Evolutionary conservation across 2,113 vertebrate species (phyloP), one percentile per base, ranked within the genome.

Genomic region (Percina caprodes): DNA sequence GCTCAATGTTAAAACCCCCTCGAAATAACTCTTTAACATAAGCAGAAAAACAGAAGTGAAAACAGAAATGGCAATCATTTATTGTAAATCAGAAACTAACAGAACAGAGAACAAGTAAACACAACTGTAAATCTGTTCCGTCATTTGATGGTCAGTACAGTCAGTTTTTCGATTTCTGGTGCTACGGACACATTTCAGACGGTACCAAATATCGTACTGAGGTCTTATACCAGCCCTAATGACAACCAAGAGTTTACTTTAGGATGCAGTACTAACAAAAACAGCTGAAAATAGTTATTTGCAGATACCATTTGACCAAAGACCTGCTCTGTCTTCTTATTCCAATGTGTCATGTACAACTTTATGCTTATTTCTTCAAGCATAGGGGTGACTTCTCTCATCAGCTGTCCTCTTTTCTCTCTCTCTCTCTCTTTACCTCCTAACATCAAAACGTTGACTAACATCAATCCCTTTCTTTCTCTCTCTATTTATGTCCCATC

Each of bases 321-420:
- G 60, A 16, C 9, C 24, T 56, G 16, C 42, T 72, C 48, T 81
- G 35, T 83, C 63, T 77, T 74, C 86, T 77, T 26, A 6, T 48
- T 76, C 42, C 26, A 30, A 16, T 58, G 65, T 79, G 23, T 82
- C 63, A 56, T 62, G 33, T 78, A 46, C 62, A 82, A 76, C 55
- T 55, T 68, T 77, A 84, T 91, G 89, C 88, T 92, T 91, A 83
- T 74, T 81, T 70, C 71, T 85, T 26, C 71, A 90, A 88, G 83
- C 86, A 91, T 89, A 87, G 63, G 75, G 75, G 77, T 80, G 85
- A 83, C 69, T 73, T 83, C 49, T 86, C 56, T 83, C 73, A 80
- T 59, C 60, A 78, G 26, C 85, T 81, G 52, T 72, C 72, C 49
- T 77, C 70, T 70, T 74, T 54, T 73, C 35, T 23, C 30, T 56